phyloP scores from a whole-genome alignment of 2,797 vertebrate genomes.

The Chaetophractus vellerosus region DNA sequence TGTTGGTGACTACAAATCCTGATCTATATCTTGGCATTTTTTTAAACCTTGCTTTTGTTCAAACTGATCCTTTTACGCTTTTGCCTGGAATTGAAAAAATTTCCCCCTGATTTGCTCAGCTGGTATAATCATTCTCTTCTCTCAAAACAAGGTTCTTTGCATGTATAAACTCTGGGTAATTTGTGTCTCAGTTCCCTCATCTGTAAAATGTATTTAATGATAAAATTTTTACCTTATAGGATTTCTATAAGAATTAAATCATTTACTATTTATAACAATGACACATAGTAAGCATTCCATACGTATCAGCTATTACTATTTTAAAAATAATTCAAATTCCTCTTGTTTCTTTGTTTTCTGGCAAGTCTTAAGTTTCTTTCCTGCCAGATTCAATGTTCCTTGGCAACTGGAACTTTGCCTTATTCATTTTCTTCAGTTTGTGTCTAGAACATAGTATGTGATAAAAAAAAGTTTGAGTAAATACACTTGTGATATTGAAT shows the following conservation, averaged over 20 bases:
- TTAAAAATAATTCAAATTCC: background rate
- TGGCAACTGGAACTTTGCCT: background rate
- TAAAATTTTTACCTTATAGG: background rate
- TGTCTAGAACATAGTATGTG: background rate
- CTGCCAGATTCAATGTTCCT: background rate
- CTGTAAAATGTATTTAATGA: background rate
- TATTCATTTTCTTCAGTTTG: background rate
- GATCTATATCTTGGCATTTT: background rate
- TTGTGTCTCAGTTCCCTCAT: background rate
- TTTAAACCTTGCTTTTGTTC: background rate
- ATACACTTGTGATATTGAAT: background rate
- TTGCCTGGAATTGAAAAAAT: background rate
- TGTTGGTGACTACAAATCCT: background rate
- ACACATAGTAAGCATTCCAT: too few relatives aligned
- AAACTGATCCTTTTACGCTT: background rate
- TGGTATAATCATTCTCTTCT: background rate
- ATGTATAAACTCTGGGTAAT: background rate
- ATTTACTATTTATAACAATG: background rate
- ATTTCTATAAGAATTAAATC: background rate
- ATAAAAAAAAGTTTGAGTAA: background rate
- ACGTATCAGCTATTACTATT: background rate
- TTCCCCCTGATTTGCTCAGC: background rate
- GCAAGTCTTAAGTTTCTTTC: background rate
- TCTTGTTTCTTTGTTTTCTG: background rate
- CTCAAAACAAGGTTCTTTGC: background rate